phyloP scores from a whole-genome alignment of 2,797 vertebrate species.

The Oryzias sinensis region DNA sequence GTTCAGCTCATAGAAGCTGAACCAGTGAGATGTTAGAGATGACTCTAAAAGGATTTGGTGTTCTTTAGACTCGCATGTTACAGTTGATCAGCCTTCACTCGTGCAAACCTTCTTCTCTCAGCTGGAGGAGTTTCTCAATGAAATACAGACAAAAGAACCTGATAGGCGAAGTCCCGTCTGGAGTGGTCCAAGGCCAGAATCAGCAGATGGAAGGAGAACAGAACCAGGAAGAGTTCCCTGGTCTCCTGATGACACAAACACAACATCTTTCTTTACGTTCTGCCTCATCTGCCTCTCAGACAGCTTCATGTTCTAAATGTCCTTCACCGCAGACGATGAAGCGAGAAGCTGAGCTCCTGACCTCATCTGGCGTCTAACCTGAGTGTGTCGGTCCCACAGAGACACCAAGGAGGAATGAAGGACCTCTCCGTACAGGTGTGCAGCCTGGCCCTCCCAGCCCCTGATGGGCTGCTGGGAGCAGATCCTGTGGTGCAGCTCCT shows the following conservation, averaged over 20 bases:
- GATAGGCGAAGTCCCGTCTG: conserved; percentile 75
- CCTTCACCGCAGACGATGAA: background rate
- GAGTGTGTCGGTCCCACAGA: conserved; percentile 69
- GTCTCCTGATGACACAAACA: conserved; percentile 66
- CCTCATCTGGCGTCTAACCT: conserved; percentile 60
- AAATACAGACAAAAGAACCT: conserved; percentile 58
- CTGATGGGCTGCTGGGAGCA: conserved; percentile 73
- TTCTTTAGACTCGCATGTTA: too few relatives aligned
- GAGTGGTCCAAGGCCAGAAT: conserved; percentile 81
- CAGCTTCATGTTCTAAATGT: too few relatives aligned
- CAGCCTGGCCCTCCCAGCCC: conserved; percentile 81
- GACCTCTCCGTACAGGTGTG: conserved; percentile 79
- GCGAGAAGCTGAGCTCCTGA: background rate
- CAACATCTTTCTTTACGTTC: background rate
- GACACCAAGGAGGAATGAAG: conserved; percentile 79
- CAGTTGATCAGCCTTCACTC: too few relatives aligned
- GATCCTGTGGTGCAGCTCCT: conserved; percentile 75
- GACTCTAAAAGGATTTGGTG: too few relatives aligned
- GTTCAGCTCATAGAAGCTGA: too few relatives aligned
- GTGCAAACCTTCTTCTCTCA: too few relatives aligned
- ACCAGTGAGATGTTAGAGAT: too few relatives aligned
- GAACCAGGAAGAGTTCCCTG: conserved; percentile 76
- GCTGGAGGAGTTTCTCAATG: too few relatives aligned
- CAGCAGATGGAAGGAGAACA: conserved; percentile 83
- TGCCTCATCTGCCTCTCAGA: background rate